Conservation (phyloP, 2,797 vertebrate genomes). For the Glossophaga mutica region DNA sequence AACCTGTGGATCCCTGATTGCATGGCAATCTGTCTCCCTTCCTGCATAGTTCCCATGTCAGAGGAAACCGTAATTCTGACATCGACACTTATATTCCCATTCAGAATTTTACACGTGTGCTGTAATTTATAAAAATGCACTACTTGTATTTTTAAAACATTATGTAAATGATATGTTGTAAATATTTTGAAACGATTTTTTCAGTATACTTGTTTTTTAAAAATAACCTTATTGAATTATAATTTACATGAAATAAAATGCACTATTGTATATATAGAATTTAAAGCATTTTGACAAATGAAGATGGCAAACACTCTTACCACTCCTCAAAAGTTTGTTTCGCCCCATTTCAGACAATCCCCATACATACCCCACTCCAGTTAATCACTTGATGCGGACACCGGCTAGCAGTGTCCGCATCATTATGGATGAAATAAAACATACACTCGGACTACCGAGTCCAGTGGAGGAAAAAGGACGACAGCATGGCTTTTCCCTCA, state of each 20-base stretch:
- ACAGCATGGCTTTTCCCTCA: too few relatives aligned
- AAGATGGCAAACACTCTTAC: background rate
- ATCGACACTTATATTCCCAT: background rate
- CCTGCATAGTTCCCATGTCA: background rate
- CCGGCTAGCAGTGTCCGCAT: too few relatives aligned
- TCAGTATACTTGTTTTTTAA: background rate
- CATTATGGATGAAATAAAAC: too few relatives aligned
- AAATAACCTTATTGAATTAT: background rate
- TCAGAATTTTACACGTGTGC: background rate
- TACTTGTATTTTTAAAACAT: background rate
- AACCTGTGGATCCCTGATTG: background rate
- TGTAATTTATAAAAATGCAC: background rate
- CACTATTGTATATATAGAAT: background rate
- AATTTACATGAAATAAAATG: background rate
- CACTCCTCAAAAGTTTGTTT: background rate
- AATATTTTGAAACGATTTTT: background rate
- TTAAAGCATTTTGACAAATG: background rate
- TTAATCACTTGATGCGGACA: too few relatives aligned
- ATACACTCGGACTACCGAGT: too few relatives aligned
- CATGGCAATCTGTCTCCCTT: background rate
- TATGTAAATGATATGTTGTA: background rate
- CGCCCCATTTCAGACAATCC: background rate
- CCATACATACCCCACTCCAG: too few relatives aligned
- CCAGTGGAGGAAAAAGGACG: too few relatives aligned
- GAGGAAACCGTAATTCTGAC: background rate